Percentiles rank a stretch among this genome's conserved stretches.
Evolutionary conservation across 2,888 invertebrate species (phyloP).

Genomic region (Drosophila prostipennis): DNA sequence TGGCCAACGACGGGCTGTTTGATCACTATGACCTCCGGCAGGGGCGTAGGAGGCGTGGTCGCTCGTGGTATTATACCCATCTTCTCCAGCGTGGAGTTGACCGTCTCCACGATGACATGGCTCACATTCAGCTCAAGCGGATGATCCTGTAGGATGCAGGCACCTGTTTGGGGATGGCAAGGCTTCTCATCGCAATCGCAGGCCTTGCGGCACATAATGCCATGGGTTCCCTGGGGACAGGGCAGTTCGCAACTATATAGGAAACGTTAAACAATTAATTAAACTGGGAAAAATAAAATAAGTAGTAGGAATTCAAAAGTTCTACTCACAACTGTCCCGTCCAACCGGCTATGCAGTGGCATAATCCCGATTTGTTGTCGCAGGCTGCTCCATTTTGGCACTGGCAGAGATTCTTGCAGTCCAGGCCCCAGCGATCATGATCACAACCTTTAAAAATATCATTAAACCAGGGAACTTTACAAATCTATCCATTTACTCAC

Average conservation of each 20-base stretch:
- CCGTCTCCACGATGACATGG: constrained; percentile 81
- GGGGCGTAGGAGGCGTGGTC: constrained; percentile 55
- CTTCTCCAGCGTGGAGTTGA: constrained; percentile 83
- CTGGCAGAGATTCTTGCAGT: constrained; percentile 88
- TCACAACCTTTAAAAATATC: constrained; percentile 86
- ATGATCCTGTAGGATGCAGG: constrained; percentile 56
- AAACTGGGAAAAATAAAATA: too few relatives aligned
- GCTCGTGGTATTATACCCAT: constrained; percentile 70
- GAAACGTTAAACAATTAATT: neutral
- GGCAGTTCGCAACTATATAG: constrained; percentile 80
- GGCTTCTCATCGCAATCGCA: constrained; percentile 79
- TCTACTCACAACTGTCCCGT: constrained; percentile 87
- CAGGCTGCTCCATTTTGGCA: constrained; percentile 88
- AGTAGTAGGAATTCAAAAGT: too few relatives aligned
- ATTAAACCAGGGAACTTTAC: neutral
- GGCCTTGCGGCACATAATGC: constrained; percentile 81
- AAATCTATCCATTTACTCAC: constrained; percentile 59
- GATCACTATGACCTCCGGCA: constrained; percentile 82
- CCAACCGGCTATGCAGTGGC: constrained; percentile 89
- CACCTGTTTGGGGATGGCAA: constrained; percentile 77
- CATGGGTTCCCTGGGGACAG: constrained; percentile 82
- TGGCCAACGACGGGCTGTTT: constrained; percentile 68
- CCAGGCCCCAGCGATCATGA: constrained; percentile 89
- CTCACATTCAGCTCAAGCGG: constrained; percentile 70
- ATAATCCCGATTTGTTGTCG: constrained; percentile 87